A percentile compares a stretch with the other conserved stretches of the same genome.
Conservation (phyloP, 2,113 vertebrate species). For the Pavo muticus region DNA sequence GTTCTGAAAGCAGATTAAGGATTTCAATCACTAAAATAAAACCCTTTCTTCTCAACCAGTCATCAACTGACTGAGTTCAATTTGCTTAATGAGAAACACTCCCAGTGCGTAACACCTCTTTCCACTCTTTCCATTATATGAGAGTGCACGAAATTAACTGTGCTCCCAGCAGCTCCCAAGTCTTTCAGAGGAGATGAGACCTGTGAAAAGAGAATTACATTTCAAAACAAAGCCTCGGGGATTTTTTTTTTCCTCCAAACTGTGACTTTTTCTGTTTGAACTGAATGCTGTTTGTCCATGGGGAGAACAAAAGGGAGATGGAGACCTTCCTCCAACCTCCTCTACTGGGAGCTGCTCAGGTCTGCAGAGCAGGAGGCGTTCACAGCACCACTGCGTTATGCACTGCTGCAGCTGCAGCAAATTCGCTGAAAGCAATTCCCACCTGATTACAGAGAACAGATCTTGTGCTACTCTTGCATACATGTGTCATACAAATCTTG, state of each 20-base stretch:
- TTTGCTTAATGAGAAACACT: not conserved
- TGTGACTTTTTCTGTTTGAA: not conserved
- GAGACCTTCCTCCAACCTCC: not conserved
- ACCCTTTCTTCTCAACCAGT: not conserved
- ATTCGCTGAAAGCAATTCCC: not conserved
- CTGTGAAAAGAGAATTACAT: not conserved
- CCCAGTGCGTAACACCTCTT: not conserved
- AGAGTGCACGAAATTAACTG: not conserved
- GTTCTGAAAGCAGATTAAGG: conserved; percentile 21
- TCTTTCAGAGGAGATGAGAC: not conserved
- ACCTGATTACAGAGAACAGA: not conserved
- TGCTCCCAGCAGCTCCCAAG: not conserved
- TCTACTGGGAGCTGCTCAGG: not conserved
- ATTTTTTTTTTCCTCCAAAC: not conserved
- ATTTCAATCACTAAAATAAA: conserved; percentile 5
- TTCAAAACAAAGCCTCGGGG: not conserved
- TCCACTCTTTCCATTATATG: not conserved
- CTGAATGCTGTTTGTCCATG: not conserved
- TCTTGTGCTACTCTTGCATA: accelerated
- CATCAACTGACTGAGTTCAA: not conserved
- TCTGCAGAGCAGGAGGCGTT: not conserved
- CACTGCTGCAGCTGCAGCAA: not conserved
- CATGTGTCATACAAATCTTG: accelerated
- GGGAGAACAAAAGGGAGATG: not conserved
- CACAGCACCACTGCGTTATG: accelerated